phyloP scores from a whole-genome alignment of 2,797 vertebrate species.

The Sitta carolinensis region DNA sequence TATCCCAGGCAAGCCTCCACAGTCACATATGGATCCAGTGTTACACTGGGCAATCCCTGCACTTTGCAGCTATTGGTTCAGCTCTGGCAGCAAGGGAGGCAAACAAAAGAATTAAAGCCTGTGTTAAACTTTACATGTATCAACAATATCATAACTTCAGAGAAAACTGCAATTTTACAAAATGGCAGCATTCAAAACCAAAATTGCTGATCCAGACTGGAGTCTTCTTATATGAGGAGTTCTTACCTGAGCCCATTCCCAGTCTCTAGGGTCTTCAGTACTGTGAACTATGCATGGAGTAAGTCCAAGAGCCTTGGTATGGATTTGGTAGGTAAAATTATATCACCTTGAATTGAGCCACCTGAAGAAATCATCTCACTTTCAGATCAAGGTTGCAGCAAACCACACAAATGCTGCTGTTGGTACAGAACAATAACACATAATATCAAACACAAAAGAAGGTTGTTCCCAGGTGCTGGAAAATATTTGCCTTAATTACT shows the following conservation, averaged over 20 bases:
- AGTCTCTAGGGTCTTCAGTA: not conserved
- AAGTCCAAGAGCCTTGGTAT: not conserved
- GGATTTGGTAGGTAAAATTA: not conserved
- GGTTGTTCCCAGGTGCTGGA: not conserved
- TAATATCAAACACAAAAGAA: not conserved
- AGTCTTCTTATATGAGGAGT: not conserved
- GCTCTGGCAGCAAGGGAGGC: not conserved
- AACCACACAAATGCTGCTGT: not conserved
- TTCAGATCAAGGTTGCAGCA: not conserved
- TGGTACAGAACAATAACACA: not conserved
- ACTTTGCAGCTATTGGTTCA: not conserved
- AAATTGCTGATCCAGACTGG: not conserved
- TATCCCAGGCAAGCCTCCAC: not conserved
- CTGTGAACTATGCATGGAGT: not conserved
- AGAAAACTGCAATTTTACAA: not conserved
- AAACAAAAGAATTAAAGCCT: not conserved
- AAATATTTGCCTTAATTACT: constrained; percentile 10
- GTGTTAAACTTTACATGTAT: not conserved
- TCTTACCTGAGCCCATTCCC: not conserved
- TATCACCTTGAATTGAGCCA: not conserved
- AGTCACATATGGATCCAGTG: not conserved
- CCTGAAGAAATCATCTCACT: not conserved
- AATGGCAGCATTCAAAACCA: not conserved
- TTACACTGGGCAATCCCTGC: not conserved
- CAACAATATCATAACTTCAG: not conserved